Conservation (phyloP, 2,113 vertebrate genomes). For the Rhombomys opimus region DNA sequence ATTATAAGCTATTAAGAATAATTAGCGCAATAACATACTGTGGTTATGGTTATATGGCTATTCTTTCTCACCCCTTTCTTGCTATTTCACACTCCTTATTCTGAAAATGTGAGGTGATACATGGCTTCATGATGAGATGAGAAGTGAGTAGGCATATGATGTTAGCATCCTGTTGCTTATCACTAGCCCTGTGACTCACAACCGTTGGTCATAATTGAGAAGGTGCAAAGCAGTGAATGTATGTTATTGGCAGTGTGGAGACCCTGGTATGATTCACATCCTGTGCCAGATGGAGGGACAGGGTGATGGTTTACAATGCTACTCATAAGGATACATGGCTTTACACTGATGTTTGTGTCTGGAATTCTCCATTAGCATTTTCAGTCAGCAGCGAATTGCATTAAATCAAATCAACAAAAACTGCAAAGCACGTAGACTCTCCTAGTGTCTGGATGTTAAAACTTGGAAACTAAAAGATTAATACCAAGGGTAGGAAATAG, state of each 20-base stretch:
- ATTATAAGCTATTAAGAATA: neutral
- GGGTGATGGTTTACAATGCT: neutral
- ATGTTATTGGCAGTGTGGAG: neutral
- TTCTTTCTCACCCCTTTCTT: too few relatives aligned
- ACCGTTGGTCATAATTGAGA: neutral
- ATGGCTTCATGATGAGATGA: neutral
- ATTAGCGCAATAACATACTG: neutral
- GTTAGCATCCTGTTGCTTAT: too few relatives aligned
- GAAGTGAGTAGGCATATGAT: neutral
- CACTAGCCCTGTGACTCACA: neutral
- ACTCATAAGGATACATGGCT: neutral
- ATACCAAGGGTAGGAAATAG: neutral
- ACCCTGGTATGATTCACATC: neutral
- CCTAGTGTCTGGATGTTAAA: neutral
- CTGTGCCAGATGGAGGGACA: neutral
- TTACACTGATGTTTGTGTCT: neutral
- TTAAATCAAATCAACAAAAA: slow-evolving; percentile 13
- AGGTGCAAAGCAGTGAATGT: neutral
- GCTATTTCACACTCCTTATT: neutral
- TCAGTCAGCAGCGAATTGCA: neutral
- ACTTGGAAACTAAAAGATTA: neutral
- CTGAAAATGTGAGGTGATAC: neutral
- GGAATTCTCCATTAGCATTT: neutral
- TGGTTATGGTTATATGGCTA: neutral
- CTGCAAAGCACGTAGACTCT: neutral